Base-by-base conservation (phyloP, 1,140 invertebrate genomes). In the Drosophila bipectinata region DNA sequence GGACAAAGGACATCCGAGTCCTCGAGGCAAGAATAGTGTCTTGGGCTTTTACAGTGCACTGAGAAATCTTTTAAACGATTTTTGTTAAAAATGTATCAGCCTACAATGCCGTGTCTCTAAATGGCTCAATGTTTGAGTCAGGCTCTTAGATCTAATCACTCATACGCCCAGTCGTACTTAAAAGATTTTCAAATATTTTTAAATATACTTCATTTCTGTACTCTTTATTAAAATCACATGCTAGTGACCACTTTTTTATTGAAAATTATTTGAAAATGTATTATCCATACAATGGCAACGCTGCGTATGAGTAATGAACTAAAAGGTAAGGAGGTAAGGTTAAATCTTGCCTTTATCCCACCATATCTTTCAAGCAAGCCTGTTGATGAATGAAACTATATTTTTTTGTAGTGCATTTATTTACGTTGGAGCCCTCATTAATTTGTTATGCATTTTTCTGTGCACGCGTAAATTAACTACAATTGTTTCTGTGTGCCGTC, bases 401-500 rank as follows among this genome's bases (percentile, higher is more conserved):
- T 48, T 47, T 45, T 34, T 24, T 26, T 10, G 1, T 21, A 45
- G 61, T 51, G 44, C 39, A 1, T 53, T 41, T 61, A 53, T 63
- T 82, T 83, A 48, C 63, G 53, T 41, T 62, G 51, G 48, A 63
- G 63, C 68, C 77, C 77, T 81, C 78, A 85, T 87, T 87, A 81
- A 82, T 87, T 81, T 87, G 64, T 78, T 78, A 85, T 85, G 82
- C 82, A 81, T 67, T 87, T 77, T 72, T 76, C 71, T 77, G 53
- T 61, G 15, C 9, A 56, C 73, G 69, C 78, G 82, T 87, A 82
- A 85, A 85, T 85, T 85, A 85, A 85, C 78, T 78, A 85, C 82
- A 85, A 85, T 85, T 85, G 82, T 85, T 85, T 87, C 71, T 80
- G 77, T 64, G 52, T 63, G 54, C 44, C 64, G 58, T 87, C 74